Percentiles rank a stretch among this genome's conserved stretches.
Conservation (phyloP, 2,113 vertebrate genomes). For the Morphnarchus princeps region DNA sequence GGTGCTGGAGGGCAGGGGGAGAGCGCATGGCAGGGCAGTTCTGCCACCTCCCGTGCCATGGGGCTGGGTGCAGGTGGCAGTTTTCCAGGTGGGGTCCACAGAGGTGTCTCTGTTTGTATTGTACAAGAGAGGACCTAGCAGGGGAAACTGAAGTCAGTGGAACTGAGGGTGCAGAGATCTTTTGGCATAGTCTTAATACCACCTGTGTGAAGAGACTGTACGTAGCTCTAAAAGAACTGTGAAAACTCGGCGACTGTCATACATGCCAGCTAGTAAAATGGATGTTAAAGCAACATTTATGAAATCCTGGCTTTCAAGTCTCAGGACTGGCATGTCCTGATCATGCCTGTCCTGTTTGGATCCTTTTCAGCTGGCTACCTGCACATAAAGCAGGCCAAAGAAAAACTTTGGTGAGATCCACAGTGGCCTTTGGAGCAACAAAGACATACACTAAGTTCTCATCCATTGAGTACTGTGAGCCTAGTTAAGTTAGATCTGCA, state of each 20-base stretch:
- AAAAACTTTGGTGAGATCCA: neutral
- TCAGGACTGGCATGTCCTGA: neutral
- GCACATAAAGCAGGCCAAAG: neutral
- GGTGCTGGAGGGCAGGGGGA: no score
- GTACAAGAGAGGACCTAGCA: neutral
- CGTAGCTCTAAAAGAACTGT: neutral
- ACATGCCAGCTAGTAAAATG: neutral
- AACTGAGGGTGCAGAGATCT: neutral
- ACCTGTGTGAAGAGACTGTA: neutral
- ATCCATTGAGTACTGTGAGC: neutral
- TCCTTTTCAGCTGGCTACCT: neutral
- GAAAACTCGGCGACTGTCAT: neutral
- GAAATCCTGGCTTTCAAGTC: neutral
- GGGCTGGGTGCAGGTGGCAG: neutral
- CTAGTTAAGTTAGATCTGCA: neutral
- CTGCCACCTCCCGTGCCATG: accelerated
- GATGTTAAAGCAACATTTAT: neutral
- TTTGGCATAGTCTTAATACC: neutral
- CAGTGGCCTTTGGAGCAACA: neutral
- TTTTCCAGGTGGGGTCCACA: neutral
- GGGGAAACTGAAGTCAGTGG: neutral
- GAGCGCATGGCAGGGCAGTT: accelerated
- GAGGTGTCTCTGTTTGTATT: neutral
- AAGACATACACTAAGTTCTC: neutral
- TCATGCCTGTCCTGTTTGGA: neutral